These are phyloP conservation scores for Aldabrachelys gigantea DNA, from an alignment of 2,113 vertebrate species.

Conservation along the genomic window DNA sequence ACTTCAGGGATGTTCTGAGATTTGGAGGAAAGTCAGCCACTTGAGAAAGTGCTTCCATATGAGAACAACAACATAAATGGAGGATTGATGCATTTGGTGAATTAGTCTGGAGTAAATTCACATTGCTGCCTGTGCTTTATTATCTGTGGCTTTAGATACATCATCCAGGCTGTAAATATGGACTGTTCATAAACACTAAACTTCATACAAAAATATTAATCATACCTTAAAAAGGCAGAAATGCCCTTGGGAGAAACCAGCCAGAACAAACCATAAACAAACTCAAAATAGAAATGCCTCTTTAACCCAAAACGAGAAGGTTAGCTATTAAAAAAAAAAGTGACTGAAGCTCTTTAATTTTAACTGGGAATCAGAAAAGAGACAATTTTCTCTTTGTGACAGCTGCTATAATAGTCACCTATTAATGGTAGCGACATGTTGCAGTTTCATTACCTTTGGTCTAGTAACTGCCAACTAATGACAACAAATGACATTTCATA, in stretches of 20 bases:
- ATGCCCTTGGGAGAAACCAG: neutral
- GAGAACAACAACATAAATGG: neutral
- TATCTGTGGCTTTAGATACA: neutral
- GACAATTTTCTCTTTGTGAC: neutral
- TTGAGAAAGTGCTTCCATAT: neutral
- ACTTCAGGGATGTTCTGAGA: neutral
- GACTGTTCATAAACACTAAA: neutral
- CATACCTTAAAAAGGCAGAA: neutral
- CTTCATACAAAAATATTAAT: neutral
- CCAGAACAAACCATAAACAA: neutral
- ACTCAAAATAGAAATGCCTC: neutral
- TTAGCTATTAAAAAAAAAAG: neutral
- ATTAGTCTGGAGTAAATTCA: neutral
- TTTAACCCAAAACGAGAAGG: neutral
- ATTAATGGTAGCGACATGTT: neutral
- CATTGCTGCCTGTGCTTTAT: neutral
- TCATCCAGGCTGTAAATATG: neutral
- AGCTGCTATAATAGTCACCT: neutral
- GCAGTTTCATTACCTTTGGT: neutral
- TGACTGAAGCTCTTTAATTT: neutral
- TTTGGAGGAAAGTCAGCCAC: neutral
- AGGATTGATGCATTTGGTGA: neutral
- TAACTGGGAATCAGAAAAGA: neutral
- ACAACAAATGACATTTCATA: neutral
- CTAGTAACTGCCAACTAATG: neutral